phyloP scores from a whole-genome alignment of 2,113 vertebrate species.

The Menura novaehollandiae region DNA sequence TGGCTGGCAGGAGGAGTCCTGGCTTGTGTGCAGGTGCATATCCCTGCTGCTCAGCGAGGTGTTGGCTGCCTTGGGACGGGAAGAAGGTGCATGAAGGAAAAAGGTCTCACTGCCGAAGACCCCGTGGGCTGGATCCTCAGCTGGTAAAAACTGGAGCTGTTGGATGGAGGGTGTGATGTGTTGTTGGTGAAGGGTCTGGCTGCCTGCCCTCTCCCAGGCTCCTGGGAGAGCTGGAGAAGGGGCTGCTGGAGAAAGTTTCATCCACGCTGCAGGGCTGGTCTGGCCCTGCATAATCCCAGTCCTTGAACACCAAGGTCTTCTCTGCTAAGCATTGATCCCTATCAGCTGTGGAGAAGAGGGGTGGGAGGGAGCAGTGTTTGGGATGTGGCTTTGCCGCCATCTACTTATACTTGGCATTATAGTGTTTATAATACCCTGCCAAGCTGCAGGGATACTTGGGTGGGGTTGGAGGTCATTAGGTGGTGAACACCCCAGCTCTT shows the following conservation, averaged over 20 bases:
- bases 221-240: not conserved
- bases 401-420: not conserved
- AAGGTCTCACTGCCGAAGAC: not conserved
- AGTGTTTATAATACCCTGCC: not conserved
- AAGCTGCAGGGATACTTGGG: rapidly evolving
- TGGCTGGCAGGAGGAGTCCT: constrained; percentile 1
- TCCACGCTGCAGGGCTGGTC: not conserved
- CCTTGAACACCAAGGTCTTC: not conserved
- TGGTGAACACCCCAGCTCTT: not conserved
- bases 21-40: constrained; percentile 35
- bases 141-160: not conserved
- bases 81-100: not conserved
- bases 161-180: not conserved
- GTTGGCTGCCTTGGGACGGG: not conserved
- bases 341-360: not conserved
- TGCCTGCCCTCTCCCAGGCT: not conserved
- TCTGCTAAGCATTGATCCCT: not conserved
- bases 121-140: not conserved
- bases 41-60: not conserved
- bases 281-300: not conserved
- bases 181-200: not conserved
- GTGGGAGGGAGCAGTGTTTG: not conserved
- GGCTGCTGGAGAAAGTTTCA: not conserved
- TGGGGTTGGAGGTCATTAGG: not conserved
- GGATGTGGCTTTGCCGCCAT: not conserved